Evolutionary conservation across 2,797 vertebrate genomes (phyloP), one percentile per base, ranked within the genome.

Genomic region (Lates japonicus): DNA sequence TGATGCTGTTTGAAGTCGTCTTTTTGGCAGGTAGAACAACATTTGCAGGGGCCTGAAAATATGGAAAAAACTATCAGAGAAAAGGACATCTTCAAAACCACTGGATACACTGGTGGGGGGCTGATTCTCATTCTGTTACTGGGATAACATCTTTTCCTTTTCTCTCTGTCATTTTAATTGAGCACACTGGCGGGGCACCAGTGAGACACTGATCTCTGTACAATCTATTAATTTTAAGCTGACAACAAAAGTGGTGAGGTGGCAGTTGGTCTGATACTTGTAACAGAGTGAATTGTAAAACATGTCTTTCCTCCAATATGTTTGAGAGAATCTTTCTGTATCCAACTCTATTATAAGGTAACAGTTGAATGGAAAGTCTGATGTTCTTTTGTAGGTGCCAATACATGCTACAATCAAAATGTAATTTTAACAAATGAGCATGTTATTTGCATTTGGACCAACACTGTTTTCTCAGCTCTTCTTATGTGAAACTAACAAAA

Each of bases 81-180:
- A 74, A 59, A 70, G 19, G 10, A 61, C 33, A 29, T 69, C 52
- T 70, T 70, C 31, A 70, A 67, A 77, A n/a, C 0, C 0, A 12
- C 3, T 14, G 6, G 70, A 80, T 31, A 37, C 17, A 37, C 46
- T 22, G 12, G 49, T 25, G n/a, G 39, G 19, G 25, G 52, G 29
- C 29, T 46, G 57, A 29, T 29, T 70, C 57, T 77, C 67, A 25
- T 39, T 74, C 63, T 76, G 78, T 81, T 83, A 74, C 33, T n/a
- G 9, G 7, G 72, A 70, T 29, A 81, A 79, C 58, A 20, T 76
- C 60, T 70, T 35, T 69, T 75, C 41, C n/a, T 59, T 71, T 61
- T 42, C 71, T 76, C 51, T 29, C 72, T 73, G 83, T 86, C 81
- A 81, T 62, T 81, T 61, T 80, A 83, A 86, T 75, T 81, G 77